Percentiles rank a stretch among this genome's conserved stretches.
phyloP scores from a whole-genome alignment of 2,888 invertebrate genomes.

The Pachycephus smyrnensis region DNA sequence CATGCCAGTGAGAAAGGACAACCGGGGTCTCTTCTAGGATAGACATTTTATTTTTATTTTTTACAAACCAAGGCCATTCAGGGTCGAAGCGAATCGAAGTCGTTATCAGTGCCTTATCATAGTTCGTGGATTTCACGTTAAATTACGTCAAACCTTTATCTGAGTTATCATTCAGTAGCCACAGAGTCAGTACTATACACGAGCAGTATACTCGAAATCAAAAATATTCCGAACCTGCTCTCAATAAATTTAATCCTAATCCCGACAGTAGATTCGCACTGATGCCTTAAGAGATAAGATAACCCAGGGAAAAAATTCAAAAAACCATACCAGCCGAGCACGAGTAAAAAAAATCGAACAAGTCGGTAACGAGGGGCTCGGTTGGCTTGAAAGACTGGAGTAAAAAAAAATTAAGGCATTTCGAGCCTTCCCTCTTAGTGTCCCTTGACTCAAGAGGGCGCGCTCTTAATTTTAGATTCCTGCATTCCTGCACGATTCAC shows the following conservation, averaged over 20 bases:
- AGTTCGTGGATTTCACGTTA: not conserved
- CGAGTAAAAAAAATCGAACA: conserved; percentile 16
- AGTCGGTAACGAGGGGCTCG: conserved; percentile 19
- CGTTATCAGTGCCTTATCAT: not conserved
- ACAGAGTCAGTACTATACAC: not conserved
- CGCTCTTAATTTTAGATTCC: conserved; percentile 50
- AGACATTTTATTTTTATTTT: not conserved
- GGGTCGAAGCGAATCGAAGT: not conserved
- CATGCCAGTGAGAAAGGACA: not conserved
- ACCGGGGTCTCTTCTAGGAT: not conserved
- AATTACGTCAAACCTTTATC: not conserved
- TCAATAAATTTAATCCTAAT: not conserved
- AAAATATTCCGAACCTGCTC: not conserved
- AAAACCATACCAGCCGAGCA: conserved; percentile 25
- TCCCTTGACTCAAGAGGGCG: conserved; percentile 16
- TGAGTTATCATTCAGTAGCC: not conserved
- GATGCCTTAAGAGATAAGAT: not conserved
- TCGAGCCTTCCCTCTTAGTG: conserved; percentile 5
- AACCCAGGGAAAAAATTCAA: not conserved
- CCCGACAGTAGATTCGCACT: not conserved
- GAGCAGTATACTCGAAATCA: not conserved
- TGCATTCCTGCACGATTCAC: conserved; percentile 27
- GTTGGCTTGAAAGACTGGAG: conserved; percentile 37
- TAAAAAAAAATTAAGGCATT: conserved; percentile 28
- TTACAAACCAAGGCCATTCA: not conserved